phyloP scores from a whole-genome alignment of 1,140 invertebrate species.

The Dolichoris vasculosae region DNA sequence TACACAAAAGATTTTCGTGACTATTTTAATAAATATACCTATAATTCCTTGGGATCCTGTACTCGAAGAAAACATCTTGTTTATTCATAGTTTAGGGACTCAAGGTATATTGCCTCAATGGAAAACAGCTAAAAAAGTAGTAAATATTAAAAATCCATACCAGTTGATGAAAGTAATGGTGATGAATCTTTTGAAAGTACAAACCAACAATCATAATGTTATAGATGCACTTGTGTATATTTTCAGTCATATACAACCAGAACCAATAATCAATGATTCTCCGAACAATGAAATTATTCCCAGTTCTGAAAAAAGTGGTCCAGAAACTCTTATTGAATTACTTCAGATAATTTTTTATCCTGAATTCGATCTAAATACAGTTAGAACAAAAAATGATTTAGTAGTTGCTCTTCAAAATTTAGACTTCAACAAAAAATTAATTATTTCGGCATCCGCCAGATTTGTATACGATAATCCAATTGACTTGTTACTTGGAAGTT shows the following conservation, averaged over 20 bases:
- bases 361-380: background rate
- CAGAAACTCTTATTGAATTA: background rate
- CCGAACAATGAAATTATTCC: background rate
- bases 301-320: background rate
- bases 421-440: background rate
- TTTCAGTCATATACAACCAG: background rate
- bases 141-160: background rate
- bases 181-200: background rate
- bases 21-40: slow-evolving; percentile 25
- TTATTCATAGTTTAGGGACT: background rate
- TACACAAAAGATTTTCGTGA: background rate
- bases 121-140: background rate
- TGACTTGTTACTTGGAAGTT: background rate
- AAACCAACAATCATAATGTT: background rate
- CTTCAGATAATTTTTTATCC: slow-evolving; percentile 5
- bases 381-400: background rate
- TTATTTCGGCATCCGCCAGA: background rate
- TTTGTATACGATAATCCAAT: background rate
- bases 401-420: background rate
- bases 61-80: background rate
- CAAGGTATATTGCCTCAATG: background rate
- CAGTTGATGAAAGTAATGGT: background rate
- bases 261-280: background rate
- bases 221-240: background rate
- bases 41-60: slow-evolving; percentile 16